These are phyloP conservation scores for Nomada lathburiana DNA, from an alignment of 2,888 invertebrate genomes.

Conservation along the genomic window DNA sequence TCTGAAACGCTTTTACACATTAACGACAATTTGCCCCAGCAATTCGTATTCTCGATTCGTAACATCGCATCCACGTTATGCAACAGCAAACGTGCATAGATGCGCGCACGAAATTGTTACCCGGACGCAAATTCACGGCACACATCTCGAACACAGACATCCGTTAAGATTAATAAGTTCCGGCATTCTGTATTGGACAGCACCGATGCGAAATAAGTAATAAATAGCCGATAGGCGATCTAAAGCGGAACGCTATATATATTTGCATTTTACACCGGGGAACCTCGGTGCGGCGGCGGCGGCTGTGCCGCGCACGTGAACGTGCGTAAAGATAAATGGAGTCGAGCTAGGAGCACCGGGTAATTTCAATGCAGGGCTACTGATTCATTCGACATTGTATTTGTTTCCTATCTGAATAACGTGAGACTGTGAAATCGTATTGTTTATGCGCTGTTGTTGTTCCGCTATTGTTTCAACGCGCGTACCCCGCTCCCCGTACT, in stretches of 20 bases:
- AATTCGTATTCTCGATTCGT: not conserved
- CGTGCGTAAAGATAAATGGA: constrained; percentile 54
- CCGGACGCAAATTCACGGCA: constrained; percentile 27
- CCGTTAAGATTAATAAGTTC: constrained; percentile 54
- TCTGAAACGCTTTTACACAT: not conserved
- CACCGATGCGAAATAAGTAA: constrained; percentile 40
- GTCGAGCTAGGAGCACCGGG: constrained; percentile 38
- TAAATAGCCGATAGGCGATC: constrained; percentile 58
- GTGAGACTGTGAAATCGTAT: constrained; percentile 41
- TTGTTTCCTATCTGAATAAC: constrained; percentile 56
- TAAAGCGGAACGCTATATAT: constrained; percentile 45
- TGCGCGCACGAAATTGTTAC: not conserved
- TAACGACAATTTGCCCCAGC: not conserved
- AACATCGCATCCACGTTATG: not conserved
- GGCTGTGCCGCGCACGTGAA: constrained; percentile 18
- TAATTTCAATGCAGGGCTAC: constrained; percentile 55
- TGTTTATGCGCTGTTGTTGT: constrained; percentile 35
- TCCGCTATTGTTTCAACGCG: constrained; percentile 27
- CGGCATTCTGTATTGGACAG: constrained; percentile 38
- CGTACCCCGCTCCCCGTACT: not conserved
- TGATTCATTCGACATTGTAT: constrained; percentile 56
- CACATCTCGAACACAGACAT: constrained; percentile 45
- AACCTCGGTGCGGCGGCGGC: constrained; percentile 22
- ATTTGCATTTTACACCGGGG: constrained; percentile 51
- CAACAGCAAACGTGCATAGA: not conserved